Evolutionary conservation across 2,888 invertebrate species (phyloP), one percentile per base, ranked within the genome.

Genomic region (Coenonympha arcania): DNA sequence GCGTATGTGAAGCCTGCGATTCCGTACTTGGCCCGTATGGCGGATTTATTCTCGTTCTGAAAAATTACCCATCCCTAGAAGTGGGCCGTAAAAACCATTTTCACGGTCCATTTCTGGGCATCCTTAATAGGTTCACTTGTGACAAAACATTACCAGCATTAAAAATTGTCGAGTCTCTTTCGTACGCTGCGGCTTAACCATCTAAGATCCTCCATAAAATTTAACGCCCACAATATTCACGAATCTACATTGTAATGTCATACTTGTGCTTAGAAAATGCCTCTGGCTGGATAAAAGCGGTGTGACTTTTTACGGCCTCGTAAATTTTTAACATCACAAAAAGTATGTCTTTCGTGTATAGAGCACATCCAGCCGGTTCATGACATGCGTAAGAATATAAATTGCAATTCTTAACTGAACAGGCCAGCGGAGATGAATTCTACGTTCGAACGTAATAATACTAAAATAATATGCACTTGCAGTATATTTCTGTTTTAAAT

Each of bases 301-400:
- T 66, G 67, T 64, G 73, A 71, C 63, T 74, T 82, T 84, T 83
- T 84, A 83, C 70, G 80, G 76, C 63, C 66, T 68, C 62, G 76
- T 83, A 82, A 82, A 84, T 80, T 81, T 82, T 82, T 81, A 79
- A 81, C 75, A 73, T 74, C 69, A 65, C 71, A 76, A 80, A 79
- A 79, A 76, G 70, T 68, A 64, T 69, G 68, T 70, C 72, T 71
- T 71, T 68, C 8, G 20, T 31, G 31, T 28, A 11, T 30, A 6
- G 13, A 19, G n/a, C n/a, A 18, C 18, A 41, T 41, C 28, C 19
- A 41, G 30, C 19, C 19, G 18, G 28, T 41, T 41, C 18, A 41
- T 41, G 19, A 41, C 19, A 41, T 19, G 41, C 28, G 41, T 39
- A 39, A 39, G 39, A 39, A 39, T 39, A 24, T 24, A 39, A 39